phyloP scores from a whole-genome alignment of 2,888 invertebrate genomes.

The Acanthococcus lagerstroemiae region DNA sequence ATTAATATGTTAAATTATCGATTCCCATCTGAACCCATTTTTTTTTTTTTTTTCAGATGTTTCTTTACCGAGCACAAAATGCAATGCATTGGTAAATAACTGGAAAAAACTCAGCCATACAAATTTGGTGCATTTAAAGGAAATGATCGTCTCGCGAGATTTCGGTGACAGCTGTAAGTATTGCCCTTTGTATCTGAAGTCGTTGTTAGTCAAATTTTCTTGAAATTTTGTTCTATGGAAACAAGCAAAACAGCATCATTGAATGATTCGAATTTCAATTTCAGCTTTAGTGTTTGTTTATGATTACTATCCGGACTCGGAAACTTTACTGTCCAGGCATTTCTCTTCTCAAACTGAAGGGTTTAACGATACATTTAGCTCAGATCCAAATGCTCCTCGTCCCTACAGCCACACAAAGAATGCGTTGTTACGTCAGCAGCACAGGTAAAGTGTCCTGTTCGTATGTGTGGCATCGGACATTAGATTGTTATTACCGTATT shows the following conservation, averaged over 20 bases:
- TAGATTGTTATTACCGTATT: too few relatives aligned
- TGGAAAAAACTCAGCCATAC: constrained; percentile 95
- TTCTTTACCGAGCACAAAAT: constrained; percentile 70
- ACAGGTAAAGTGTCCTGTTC: constrained; percentile 39
- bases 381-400: constrained; percentile 67
- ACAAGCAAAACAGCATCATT: too few relatives aligned
- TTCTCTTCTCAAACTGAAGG: constrained; percentile 53
- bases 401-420: constrained; percentile 76
- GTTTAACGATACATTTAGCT: constrained; percentile 60
- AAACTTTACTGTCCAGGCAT: constrained; percentile 77
- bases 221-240: too few relatives aligned
- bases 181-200: neutral
- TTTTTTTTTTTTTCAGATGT: constrained; percentile 52
- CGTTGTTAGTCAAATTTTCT: too few relatives aligned
- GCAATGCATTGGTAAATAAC: constrained; percentile 73
- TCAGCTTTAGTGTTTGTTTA: constrained; percentile 91
- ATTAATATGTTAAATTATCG: too few relatives aligned
- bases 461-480: too few relatives aligned
- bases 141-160: constrained; percentile 88
- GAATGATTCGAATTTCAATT: too few relatives aligned
- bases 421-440: constrained; percentile 65
- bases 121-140: constrained; percentile 83
- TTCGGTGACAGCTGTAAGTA: constrained; percentile 90
- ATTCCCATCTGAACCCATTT: neutral
- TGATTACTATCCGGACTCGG: constrained; percentile 85